Conservation (phyloP, 2,113 vertebrate genomes). For the Cavia aperea region DNA sequence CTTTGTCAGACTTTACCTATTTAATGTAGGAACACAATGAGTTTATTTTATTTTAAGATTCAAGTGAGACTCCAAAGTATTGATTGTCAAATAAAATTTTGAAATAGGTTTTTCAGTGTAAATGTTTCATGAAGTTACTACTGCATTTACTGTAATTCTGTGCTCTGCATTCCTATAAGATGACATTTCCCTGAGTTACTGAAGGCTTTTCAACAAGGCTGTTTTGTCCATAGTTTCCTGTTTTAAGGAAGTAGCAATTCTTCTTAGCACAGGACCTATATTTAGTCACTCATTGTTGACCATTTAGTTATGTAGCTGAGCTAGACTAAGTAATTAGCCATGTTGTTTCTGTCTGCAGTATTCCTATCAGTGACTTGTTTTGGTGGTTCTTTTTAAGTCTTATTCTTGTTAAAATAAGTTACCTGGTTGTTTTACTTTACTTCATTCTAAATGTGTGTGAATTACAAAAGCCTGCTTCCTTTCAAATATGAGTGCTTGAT, state of each 20-base stretch:
- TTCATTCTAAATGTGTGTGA: slow-evolving; percentile 13
- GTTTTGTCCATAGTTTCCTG: slow-evolving; percentile 3
- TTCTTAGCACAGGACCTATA: slow-evolving; percentile 25
- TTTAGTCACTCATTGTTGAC: slow-evolving; percentile 46
- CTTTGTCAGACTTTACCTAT: neutral
- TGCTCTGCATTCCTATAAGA: neutral
- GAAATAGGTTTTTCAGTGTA: neutral
- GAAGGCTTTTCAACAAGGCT: neutral
- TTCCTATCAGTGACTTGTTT: slow-evolving; percentile 15
- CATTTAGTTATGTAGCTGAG: slow-evolving; percentile 34
- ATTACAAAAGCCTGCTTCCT: slow-evolving; percentile 29
- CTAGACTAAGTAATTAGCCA: slow-evolving; percentile 17
- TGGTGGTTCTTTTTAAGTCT: slow-evolving; percentile 39
- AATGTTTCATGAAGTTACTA: neutral
- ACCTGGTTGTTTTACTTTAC: slow-evolving; percentile 1
- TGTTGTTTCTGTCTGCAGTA: slow-evolving; percentile 34
- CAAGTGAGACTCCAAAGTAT: slow-evolving; percentile 8
- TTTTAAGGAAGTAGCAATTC: slow-evolving; percentile 45
- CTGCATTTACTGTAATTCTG: neutral
- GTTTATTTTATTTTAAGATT: slow-evolving; percentile 31
- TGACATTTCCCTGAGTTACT: slow-evolving; percentile 19
- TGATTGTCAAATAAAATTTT: slow-evolving; percentile 26
- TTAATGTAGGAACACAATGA: neutral
- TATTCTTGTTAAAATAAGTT: slow-evolving; percentile 26
- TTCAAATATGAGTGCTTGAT: slow-evolving; percentile 6